Conservation (phyloP, 2,797 vertebrate genomes). For the Tokudaia muenninki region DNA sequence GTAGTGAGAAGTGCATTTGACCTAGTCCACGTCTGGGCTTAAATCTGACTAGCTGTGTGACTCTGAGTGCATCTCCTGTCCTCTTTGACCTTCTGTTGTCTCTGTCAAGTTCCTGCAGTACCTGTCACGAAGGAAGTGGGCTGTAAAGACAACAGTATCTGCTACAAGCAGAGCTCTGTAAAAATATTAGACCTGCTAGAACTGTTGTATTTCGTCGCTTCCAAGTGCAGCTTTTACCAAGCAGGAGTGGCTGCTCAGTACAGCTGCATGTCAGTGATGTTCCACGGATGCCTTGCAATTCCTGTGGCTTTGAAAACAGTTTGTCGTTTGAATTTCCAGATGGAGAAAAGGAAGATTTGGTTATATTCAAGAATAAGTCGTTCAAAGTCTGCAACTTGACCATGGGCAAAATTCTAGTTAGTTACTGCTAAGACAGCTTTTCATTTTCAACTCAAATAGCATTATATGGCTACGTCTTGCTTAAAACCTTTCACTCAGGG, state of each 20-base stretch:
- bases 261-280: background rate
- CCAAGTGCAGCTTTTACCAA: background rate
- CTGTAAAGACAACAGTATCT: constrained; percentile 52
- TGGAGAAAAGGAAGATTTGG: constrained; percentile 11
- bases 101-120: background rate
- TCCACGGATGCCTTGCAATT: background rate
- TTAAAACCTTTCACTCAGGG: background rate
- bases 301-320: background rate
- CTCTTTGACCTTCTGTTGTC: constrained; percentile 56
- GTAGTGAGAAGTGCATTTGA: background rate
- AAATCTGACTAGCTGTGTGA: constrained; percentile 56
- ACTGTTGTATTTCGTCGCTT: background rate
- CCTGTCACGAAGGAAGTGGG: constrained; percentile 55
- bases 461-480: background rate
- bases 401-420: background rate
- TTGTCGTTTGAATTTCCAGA: constrained; percentile 41
- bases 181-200: constrained; percentile 12
- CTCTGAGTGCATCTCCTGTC: constrained; percentile 8
- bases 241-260: background rate
- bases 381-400: background rate
- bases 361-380: background rate
- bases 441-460: background rate
- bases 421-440: background rate
- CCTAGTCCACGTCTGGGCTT: background rate
- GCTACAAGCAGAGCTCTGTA: constrained; percentile 52